Evolutionary conservation across 2,113 vertebrate genomes (phyloP).

Genomic region (Gallinago paraguaiae): DNA sequence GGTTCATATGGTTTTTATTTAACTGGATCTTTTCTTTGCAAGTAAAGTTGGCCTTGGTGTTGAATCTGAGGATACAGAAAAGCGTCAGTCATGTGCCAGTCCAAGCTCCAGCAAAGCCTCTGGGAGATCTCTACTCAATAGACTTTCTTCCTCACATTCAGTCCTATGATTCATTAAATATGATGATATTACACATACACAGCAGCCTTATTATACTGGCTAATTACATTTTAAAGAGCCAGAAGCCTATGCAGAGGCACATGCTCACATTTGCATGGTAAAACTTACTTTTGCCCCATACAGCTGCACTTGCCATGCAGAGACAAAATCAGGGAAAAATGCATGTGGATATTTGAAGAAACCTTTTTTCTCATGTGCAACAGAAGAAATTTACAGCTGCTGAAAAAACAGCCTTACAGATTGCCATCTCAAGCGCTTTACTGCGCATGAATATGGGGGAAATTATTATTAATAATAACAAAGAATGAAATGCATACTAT

Average conservation of each 20-base stretch:
- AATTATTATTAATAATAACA: not conserved
- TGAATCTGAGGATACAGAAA: not conserved
- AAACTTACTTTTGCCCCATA: not conserved
- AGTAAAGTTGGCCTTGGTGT: not conserved
- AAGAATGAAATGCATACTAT: not conserved
- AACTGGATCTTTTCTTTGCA: not conserved
- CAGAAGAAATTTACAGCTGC: constrained; percentile 13
- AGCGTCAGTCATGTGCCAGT: not conserved
- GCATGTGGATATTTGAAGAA: not conserved
- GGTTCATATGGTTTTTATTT: constrained; percentile 19
- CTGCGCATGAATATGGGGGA: not conserved
- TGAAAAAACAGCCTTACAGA: not conserved
- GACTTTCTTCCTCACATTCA: not conserved
- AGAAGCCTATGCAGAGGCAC: not conserved
- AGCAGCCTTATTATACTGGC: not conserved
- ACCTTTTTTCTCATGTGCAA: not conserved
- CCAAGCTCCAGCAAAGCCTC: not conserved
- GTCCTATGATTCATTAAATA: not conserved
- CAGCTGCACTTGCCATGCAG: not conserved
- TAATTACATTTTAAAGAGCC: not conserved
- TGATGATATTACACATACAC: not conserved
- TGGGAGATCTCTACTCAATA: not conserved
- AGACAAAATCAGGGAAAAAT: not conserved
- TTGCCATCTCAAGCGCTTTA: not conserved
- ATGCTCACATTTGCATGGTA: not conserved